A percentile compares a stretch with the other conserved stretches of the same genome.
These are phyloP conservation scores for Eumaeus atala DNA, from an alignment of 1,140 invertebrate species.

Conservation along the genomic window DNA sequence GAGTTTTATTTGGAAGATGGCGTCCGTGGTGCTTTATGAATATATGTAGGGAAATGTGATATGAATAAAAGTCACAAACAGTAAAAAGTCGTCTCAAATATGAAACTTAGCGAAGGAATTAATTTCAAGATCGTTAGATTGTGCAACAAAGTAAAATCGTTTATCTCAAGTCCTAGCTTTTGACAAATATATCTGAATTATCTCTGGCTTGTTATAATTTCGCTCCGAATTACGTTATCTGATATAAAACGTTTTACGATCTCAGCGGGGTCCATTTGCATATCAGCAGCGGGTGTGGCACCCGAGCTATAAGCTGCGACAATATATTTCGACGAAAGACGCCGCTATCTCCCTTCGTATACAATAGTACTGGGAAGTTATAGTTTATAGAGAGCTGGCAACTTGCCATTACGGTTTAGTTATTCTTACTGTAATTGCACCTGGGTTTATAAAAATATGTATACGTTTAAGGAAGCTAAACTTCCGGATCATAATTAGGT, in stretches of 20 bases:
- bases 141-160: not conserved
- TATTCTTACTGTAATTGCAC: slow-evolving; percentile 19
- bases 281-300: slow-evolving; percentile 52
- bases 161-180: not conserved
- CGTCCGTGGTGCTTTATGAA: too few species aligned
- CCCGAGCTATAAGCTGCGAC: slow-evolving; percentile 40
- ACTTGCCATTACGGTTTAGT: slow-evolving; percentile 30
- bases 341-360: slow-evolving; percentile 39
- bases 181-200: slow-evolving; percentile 24
- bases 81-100: too few species aligned
- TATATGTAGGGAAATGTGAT: too few species aligned
- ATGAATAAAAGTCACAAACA: too few species aligned
- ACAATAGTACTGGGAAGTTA: slow-evolving; percentile 27
- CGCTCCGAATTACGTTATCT: slow-evolving; percentile 52
- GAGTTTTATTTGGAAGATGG: too few species aligned
- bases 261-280: slow-evolving; percentile 56
- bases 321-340: slow-evolving; percentile 57
- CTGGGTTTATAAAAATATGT: too few species aligned
- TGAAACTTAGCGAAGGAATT: too few species aligned
- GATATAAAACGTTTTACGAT: slow-evolving; percentile 60
- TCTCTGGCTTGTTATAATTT: slow-evolving; percentile 41
- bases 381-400: slow-evolving; percentile 29
- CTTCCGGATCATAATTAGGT: too few species aligned
- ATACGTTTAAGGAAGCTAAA: not conserved
- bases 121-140: too few species aligned